A percentile compares a stretch with the other conserved stretches of the same genome.
These are phyloP conservation scores for Parambassis ranga DNA, from an alignment of 2,797 vertebrate genomes.

Conservation along the genomic window DNA sequence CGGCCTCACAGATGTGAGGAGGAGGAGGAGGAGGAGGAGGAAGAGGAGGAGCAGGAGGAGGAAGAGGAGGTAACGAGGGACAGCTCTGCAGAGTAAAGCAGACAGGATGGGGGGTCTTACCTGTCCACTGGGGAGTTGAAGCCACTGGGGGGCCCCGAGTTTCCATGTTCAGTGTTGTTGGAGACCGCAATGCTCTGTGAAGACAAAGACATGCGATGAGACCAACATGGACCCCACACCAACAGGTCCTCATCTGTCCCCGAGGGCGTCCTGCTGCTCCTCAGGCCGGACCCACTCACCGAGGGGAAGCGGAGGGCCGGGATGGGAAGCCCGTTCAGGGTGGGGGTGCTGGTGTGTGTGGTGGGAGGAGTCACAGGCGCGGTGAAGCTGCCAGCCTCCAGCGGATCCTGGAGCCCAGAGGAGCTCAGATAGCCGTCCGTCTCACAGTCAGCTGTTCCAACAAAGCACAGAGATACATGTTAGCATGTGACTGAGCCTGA, in stretches of 20 bases:
- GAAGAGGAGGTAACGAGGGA: too few relatives aligned
- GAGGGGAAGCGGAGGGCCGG: conserved; percentile 83
- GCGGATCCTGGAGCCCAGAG: conserved; percentile 88
- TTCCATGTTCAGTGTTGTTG: conserved; percentile 70
- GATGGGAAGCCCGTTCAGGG: conserved; percentile 68
- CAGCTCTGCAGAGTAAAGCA: too few relatives aligned
- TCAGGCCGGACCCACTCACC: conserved; percentile 81
- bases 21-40: conserved; percentile 13
- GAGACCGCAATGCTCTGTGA: conserved; percentile 88
- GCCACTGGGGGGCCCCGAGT: conserved; percentile 79
- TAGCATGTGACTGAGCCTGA: conserved; percentile 59
- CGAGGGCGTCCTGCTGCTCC: too few relatives aligned
- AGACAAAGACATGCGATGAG: conserved; percentile 16
- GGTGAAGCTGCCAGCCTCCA: conserved; percentile 67
- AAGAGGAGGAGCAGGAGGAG: neutral
- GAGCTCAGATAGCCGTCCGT: conserved; percentile 94
- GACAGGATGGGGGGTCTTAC: conserved; percentile 65
- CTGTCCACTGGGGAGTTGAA: conserved; percentile 91
- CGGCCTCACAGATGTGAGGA: conserved; percentile 57
- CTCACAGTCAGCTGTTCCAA: conserved; percentile 92
- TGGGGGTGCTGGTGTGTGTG: conserved; percentile 36
- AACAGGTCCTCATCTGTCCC: too few relatives aligned
- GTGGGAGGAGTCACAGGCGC: conserved; percentile 50
- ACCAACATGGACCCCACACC: neutral
- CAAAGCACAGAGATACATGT: conserved; percentile 59